A percentile compares a stretch with the other conserved stretches of the same genome.
Conservation (phyloP, 2,888 invertebrate species). For the Flabesymbios commensalis region DNA sequence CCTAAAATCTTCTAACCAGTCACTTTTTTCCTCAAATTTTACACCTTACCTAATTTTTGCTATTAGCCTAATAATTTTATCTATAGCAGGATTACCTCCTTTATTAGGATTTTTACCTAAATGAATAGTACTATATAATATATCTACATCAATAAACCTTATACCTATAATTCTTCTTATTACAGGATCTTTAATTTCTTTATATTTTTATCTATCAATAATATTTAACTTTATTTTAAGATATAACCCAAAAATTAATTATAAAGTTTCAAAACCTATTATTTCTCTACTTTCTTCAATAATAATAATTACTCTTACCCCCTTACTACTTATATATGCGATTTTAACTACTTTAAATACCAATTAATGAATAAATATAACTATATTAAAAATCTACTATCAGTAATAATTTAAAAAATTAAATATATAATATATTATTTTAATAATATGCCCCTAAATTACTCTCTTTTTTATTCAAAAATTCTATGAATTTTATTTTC, state of each 20-base stretch:
- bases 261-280: too few relatives aligned
- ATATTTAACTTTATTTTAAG: not conserved
- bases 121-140: too few relatives aligned
- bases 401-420: conserved; percentile 3
- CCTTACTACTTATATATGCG: not conserved
- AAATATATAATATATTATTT: not conserved
- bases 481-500: conserved; percentile 11
- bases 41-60: too few relatives aligned
- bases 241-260: conserved; percentile 7
- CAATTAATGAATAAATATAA: not conserved
- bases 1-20: too few relatives aligned
- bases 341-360: conserved; percentile 6
- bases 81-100: too few relatives aligned
- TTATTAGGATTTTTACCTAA: too few relatives aligned
- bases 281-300: conserved; percentile 2
- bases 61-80: too few relatives aligned
- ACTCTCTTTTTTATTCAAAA: conserved; percentile 29
- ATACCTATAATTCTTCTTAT: too few relatives aligned
- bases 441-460: conserved; percentile 24
- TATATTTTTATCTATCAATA: not conserved
- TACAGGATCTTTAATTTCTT: not conserved
- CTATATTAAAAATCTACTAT: too few relatives aligned
- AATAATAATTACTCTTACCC: not conserved
- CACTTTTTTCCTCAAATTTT: too few relatives aligned
- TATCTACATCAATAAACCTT: too few relatives aligned